Conservation (phyloP, 2,888 invertebrate genomes). For the Synergus japonicus region DNA sequence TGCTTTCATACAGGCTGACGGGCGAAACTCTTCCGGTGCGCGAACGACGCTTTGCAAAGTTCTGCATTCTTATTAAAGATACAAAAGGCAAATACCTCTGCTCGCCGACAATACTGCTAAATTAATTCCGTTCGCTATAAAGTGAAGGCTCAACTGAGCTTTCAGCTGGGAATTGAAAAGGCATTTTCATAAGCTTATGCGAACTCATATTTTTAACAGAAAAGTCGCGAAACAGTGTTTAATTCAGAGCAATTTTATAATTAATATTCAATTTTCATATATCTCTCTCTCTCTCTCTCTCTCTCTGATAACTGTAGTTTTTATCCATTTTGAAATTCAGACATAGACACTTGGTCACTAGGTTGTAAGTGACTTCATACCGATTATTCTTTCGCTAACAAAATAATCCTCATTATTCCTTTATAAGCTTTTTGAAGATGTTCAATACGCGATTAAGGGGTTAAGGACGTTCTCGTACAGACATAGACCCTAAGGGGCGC, state of each 20-base stretch:
- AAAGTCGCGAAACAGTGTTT: background rate
- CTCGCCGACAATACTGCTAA: background rate
- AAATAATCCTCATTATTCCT: slow-evolving; percentile 13
- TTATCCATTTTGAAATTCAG: background rate
- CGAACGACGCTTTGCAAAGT: background rate
- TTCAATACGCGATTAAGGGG: background rate
- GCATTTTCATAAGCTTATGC: background rate
- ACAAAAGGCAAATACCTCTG: slow-evolving; percentile 16
- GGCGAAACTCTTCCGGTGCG: slow-evolving; percentile 13
- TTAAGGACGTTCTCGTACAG: slow-evolving; percentile 12
- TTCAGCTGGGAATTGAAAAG: background rate
- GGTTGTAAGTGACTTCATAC: background rate
- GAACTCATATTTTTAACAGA: background rate
- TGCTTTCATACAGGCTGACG: background rate
- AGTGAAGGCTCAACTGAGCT: background rate
- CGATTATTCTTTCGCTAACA: background rate
- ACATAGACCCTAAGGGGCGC: slow-evolving; percentile 5
- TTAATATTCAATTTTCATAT: background rate
- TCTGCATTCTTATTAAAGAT: slow-evolving; percentile 23
- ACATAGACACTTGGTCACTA: background rate
- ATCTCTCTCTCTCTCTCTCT: no score
- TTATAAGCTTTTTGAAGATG: background rate
- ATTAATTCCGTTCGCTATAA: slow-evolving; percentile 11
- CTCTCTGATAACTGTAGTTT: background rate
- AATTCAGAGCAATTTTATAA: background rate